Percentiles rank a stretch among this genome's conserved stretches.
These are phyloP conservation scores for Spodoptera exigua DNA, from an alignment of 2,888 invertebrate species.

Conservation along the genomic window DNA sequence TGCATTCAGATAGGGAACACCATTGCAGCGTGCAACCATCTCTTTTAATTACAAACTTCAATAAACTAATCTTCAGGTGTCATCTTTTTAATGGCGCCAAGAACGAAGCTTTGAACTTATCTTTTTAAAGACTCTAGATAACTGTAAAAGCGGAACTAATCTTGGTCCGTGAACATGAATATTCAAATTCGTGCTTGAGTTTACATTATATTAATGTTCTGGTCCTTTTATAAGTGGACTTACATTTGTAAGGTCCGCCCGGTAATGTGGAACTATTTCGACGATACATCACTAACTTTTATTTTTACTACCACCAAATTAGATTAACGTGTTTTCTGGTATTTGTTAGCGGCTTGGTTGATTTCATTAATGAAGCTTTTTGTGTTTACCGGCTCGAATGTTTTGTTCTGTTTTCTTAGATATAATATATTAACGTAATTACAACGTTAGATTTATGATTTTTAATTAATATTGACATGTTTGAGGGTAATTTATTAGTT, in stretches of 20 bases:
- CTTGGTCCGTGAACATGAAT: slow-evolving; percentile 71
- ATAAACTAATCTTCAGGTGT: slow-evolving; percentile 54
- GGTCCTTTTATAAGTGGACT: slow-evolving; percentile 63
- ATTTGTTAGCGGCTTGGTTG: slow-evolving; percentile 77
- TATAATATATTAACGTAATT: slow-evolving; percentile 60
- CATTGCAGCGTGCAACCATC: slow-evolving; percentile 28
- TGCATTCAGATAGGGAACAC: slow-evolving; percentile 20
- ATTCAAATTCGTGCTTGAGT: slow-evolving; percentile 69
- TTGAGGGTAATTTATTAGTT: slow-evolving; percentile 43
- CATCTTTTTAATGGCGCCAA: slow-evolving; percentile 65
- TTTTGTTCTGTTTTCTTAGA: slow-evolving; percentile 53
- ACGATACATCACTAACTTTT: slow-evolving; percentile 62
- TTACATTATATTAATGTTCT: slow-evolving; percentile 72
- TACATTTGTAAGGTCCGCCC: slow-evolving; percentile 67
- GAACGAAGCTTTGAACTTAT: slow-evolving; percentile 62
- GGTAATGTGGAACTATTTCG: slow-evolving; percentile 63
- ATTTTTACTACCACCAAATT: slow-evolving; percentile 72
- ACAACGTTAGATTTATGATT: slow-evolving; percentile 56
- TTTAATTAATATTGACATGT: slow-evolving; percentile 60
- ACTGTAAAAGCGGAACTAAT: slow-evolving; percentile 70
- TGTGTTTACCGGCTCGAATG: slow-evolving; percentile 66
- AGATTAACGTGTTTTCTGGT: slow-evolving; percentile 76
- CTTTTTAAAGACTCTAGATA: slow-evolving; percentile 67
- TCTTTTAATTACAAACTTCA: slow-evolving; percentile 38
- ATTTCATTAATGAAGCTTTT: slow-evolving; percentile 77